Evolutionary conservation across 2,797 vertebrate genomes (phyloP), one percentile per base, ranked within the genome.

Genomic region (Cygnus olor): DNA sequence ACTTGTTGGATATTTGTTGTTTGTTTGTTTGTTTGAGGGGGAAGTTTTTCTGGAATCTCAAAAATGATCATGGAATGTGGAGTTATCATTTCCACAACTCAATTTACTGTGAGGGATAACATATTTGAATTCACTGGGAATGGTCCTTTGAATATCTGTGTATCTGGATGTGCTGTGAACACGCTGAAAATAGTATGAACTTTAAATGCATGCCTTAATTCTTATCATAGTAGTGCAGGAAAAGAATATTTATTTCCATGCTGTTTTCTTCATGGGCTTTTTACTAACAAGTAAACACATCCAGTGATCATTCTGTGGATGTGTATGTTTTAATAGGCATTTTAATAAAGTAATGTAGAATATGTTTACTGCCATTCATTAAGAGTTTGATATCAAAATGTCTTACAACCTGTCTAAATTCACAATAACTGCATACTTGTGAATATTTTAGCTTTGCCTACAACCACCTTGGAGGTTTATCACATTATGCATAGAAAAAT

Each of bases 331-430:
- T 97, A 97, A 96, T 89, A 97, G 93, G 90, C 91, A 93, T 96
- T 93, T 96, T 97, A 96, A 96, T 94, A 96, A 95, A 96, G 91
- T 95, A 93, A 93, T 93, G 95, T 95, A 89, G 93, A 95, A 92
- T 96, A 93, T 95, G 94, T 96, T 96, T 96, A 89, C 94, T 94
- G 81, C 91, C 88, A 94, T 96, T 97, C 95, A 95, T 96, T 96
- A 96, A 92, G 84, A 90, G 91, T 93, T 96, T 90, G 93, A 95
- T 97, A 95, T 95, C 91, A 93, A 95, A 97, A 97, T 97, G 96
- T 97, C 93, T 96, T 96, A 97, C 96, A 96, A 96, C 95, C 96
- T 97, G 95, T 92, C 94, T 94, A 97, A 96, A 96, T 96, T 96
- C 91, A 93, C 94, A 96, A 95, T 95, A 95, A 90, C 95, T 94